Evolutionary conservation across 2,888 invertebrate genomes (phyloP).

Genomic region (Pheosia tremula): DNA sequence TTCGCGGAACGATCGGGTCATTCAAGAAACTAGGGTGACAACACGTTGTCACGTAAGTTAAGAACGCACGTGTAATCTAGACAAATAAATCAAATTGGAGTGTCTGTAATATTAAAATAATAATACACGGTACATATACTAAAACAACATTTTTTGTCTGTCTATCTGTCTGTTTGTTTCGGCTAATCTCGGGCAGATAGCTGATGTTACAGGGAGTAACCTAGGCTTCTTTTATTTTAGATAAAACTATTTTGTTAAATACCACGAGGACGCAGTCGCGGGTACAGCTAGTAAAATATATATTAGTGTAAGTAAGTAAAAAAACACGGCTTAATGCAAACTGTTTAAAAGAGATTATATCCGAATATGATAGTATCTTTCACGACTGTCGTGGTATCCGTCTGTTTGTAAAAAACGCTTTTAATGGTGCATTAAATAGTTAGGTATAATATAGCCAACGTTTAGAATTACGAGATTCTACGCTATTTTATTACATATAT

Average conservation of each 20-base stretch:
- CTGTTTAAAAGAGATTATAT: constrained; percentile 47
- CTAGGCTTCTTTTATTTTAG: too few species aligned
- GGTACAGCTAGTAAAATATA: constrained; percentile 11
- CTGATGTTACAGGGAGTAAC: too few species aligned
- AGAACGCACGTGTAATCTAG: constrained; percentile 7
- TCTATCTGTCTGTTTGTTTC: too few species aligned
- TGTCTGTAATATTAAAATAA: too few species aligned
- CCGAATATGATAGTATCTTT: constrained; percentile 46
- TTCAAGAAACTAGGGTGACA: constrained; percentile 23
- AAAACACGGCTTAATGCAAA: constrained; percentile 26
- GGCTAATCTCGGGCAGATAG: too few species aligned
- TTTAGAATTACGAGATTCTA: too few species aligned
- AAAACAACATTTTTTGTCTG: too few species aligned
- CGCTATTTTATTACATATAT: too few species aligned
- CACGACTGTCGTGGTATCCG: constrained; percentile 35
- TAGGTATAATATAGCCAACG: not conserved
- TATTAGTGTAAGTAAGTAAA: constrained; percentile 15
- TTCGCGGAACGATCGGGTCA: constrained; percentile 16
- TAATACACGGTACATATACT: too few species aligned
- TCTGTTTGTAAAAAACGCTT: constrained; percentile 25
- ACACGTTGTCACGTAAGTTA: constrained; percentile 17
- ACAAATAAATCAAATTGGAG: too few species aligned
- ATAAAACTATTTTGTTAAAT: too few species aligned
- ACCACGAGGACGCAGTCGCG: too few species aligned
- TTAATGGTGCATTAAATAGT: constrained; percentile 7